Conservation (phyloP, 1,140 invertebrate genomes). For the Saccostrea cuccullata region DNA sequence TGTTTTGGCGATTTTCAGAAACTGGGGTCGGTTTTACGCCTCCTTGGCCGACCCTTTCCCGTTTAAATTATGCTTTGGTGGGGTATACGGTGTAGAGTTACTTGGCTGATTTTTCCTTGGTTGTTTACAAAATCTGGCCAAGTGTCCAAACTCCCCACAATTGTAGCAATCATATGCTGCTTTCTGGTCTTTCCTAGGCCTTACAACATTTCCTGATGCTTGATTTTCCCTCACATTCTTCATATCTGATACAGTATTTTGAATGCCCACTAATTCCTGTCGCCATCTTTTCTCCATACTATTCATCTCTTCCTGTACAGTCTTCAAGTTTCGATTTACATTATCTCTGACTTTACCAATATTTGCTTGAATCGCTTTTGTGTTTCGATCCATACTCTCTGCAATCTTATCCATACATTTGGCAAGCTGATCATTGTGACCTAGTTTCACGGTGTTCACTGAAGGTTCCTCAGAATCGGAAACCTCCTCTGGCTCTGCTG, state of each 20-base stretch:
- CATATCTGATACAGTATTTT: neutral
- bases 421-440: neutral
- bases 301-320: neutral
- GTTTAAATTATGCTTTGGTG: conserved; percentile 41
- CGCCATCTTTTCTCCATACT: conserved; percentile 12
- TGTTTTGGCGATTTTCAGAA: conserved; percentile 13
- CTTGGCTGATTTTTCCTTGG: neutral
- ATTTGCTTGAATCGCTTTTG: neutral
- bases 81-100: neutral
- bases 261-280: neutral
- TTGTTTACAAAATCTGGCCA: neutral
- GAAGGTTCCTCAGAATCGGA: neutral
- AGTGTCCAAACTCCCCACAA: conserved; percentile 26
- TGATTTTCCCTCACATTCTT: neutral
- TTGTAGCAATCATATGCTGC: neutral
- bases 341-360: neutral
- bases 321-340: neutral
- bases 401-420: neutral
- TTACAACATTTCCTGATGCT: neutral
- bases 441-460: neutral
- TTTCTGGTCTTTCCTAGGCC: neutral
- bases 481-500: neutral
- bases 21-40: neutral
- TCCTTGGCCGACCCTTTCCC: conserved; percentile 28
- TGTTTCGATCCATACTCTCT: neutral